These are phyloP conservation scores for Scomber scombrus DNA, from an alignment of 2,113 vertebrate species.

Conservation along the genomic window DNA sequence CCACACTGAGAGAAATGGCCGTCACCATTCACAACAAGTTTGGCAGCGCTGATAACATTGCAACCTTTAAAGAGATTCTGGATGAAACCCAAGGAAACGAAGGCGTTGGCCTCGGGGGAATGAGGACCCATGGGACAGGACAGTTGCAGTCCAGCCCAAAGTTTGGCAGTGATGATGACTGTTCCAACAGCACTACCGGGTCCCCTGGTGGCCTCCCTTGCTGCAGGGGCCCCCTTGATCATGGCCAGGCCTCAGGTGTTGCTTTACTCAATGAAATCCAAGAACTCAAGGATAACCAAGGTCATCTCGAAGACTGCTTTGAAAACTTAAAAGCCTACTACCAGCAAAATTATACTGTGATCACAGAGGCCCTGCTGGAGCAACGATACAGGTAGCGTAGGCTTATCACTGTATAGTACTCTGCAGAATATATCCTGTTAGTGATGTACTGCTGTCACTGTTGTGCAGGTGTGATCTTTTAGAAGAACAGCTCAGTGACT, in stretches of 20 bases:
- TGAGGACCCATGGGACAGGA: conserved; percentile 87
- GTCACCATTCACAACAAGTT: conserved; percentile 95
- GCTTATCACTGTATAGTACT: neutral
- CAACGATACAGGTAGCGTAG: conserved; percentile 91
- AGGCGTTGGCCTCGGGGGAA: conserved; percentile 64
- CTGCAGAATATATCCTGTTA: neutral
- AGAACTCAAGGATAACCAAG: conserved; percentile 93
- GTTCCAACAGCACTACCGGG: conserved; percentile 95
- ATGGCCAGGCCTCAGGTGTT: conserved; percentile 90
- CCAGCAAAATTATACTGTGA: conserved; percentile 94
- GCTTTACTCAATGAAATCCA: conserved; percentile 94
- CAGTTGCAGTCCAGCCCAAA: conserved; percentile 94
- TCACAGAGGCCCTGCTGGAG: conserved; percentile 95
- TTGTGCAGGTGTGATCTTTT: conserved; percentile 93
- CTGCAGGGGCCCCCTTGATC: conserved; percentile 93
- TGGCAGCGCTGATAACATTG: conserved; percentile 96
- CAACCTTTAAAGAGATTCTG: conserved; percentile 92
- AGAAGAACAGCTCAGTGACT: conserved; percentile 97
- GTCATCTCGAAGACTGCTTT: conserved; percentile 93
- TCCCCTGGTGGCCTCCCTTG: conserved; percentile 90
- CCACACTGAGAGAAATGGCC: conserved; percentile 95
- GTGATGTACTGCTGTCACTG: neutral
- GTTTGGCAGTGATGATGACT: conserved; percentile 97
- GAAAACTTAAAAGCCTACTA: conserved; percentile 94
- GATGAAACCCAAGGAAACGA: conserved; percentile 94